phyloP scores from a whole-genome alignment of 2,888 invertebrate genomes.

The Pachymerium ferrugineum region DNA sequence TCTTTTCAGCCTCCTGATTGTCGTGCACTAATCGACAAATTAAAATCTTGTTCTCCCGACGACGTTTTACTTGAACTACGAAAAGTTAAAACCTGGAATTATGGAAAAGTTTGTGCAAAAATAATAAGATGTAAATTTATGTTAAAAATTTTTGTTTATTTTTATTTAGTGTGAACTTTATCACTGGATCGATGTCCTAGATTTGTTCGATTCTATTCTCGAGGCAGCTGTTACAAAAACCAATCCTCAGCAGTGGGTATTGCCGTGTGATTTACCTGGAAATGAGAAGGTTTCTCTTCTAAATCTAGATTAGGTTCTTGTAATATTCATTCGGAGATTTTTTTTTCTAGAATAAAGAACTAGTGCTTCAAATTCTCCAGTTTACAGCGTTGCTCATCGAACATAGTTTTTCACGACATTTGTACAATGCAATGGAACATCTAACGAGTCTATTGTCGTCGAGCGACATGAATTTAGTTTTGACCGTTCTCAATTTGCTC shows the following conservation, averaged over 20 bases:
- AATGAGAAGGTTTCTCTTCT: conserved; percentile 51
- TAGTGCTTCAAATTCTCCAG: conserved; percentile 67
- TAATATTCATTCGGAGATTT: background rate
- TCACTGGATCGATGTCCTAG: conserved; percentile 78
- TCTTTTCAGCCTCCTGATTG: conserved; percentile 62
- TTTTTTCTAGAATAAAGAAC: conserved; percentile 58
- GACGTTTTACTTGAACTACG: conserved; percentile 64
- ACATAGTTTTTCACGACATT: conserved; percentile 77
- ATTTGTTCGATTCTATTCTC: conserved; percentile 66
- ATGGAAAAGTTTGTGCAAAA: conserved; percentile 69
- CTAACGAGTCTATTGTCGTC: conserved; percentile 68
- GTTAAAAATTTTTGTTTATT: conserved; percentile 34
- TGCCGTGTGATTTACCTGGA: conserved; percentile 66
- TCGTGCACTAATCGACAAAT: conserved; percentile 65
- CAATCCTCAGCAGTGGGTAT: conserved; percentile 60
- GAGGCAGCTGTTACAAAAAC: conserved; percentile 64
- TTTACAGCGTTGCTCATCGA: conserved; percentile 78
- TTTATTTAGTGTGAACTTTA: conserved; percentile 76
- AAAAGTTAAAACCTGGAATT: conserved; percentile 73
- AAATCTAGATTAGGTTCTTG: background rate
- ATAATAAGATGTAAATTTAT: background rate
- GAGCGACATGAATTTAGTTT: conserved; percentile 74
- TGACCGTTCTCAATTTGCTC: conserved; percentile 73
- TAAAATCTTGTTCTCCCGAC: conserved; percentile 58
- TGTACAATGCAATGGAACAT: conserved; percentile 83